Base-by-base conservation (phyloP, 1,140 invertebrate genomes). In the Caerostris extrusa region DNA sequence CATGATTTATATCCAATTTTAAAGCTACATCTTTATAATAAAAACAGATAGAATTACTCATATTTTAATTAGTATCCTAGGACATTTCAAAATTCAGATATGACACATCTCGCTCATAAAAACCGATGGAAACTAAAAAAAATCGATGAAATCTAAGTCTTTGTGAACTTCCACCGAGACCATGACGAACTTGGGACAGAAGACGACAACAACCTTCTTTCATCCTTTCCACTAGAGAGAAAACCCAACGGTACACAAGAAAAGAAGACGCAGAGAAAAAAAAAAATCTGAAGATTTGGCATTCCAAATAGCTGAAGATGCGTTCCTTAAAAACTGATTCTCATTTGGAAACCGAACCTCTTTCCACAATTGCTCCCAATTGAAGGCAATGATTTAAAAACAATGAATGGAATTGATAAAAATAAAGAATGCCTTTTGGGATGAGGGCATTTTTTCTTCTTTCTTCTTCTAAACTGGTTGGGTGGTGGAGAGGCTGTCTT, bases 311-410 rank as follows among this genome's bases (percentile, higher is more conserved):
- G 57, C 57, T 14, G 58, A 53, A 61, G 60, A 87, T n/a, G n/a
- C 5, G 57, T 14, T 50, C 10, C 17, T 34, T 7, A 8, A 34
- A 55, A 85, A 57, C 57, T 55, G 56, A 85, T 85, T n/a, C 86
- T 67, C 69, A 82, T 82, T 90, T 58, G 57, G 55, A 82, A 91
- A 57, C 71, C 71, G 57, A 91, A 82, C n/a, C 90, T 81, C 90
- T n/a, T 17, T 19, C 90, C 12, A 82, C 69, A 91, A 91, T 91
- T 60, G 77, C 71, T 53, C 50, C 90, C 82, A 91, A 91, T 81
- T 91, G 69, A 91, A 91, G 90, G 71, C 90, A 91, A 91, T 82
- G 82, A 91, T 91, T 91, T 91, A 69, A n/a, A n/a, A 91, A 91
- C 77, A 91, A 91, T 81, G 90, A 85, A 85, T 58, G 12, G 83